These are phyloP conservation scores for Dryomyza anilis DNA, from an alignment of 2,888 invertebrate species.

Conservation along the genomic window DNA sequence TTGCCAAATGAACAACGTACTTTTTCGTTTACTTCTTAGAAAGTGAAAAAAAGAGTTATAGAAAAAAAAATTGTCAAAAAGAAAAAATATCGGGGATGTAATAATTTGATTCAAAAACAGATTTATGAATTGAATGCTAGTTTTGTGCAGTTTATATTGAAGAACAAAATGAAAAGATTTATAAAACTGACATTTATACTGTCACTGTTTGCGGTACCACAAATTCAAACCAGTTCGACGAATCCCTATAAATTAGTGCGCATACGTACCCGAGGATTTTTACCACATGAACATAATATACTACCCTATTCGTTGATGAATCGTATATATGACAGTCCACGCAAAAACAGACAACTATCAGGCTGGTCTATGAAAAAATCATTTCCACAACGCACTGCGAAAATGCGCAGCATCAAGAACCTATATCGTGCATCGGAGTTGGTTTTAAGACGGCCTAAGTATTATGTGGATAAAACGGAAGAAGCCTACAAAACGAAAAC, in stretches of 20 bases:
- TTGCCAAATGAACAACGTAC: no score
- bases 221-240: no score
- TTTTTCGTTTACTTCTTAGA: no score
- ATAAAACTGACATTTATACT: background rate
- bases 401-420: background rate
- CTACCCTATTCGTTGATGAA: background rate
- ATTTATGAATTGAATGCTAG: no score
- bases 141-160: no score
- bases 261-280: background rate
- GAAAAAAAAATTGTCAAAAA: no score
- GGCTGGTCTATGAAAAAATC: no score
- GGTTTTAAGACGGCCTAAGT: no score
- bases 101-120: no score
- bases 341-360: background rate
- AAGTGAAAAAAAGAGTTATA: no score
- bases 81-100: no score
- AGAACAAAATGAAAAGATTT: background rate
- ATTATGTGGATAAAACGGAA: background rate
- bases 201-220: no score
- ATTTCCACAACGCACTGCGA: background rate
- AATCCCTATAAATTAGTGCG: background rate
- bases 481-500: background rate
- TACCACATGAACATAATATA: background rate
- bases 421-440: background rate
- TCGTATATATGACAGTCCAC: background rate